These are phyloP conservation scores for Drosophila nigrodunni DNA, from an alignment of 1,140 invertebrate species.

Conservation along the genomic window DNA sequence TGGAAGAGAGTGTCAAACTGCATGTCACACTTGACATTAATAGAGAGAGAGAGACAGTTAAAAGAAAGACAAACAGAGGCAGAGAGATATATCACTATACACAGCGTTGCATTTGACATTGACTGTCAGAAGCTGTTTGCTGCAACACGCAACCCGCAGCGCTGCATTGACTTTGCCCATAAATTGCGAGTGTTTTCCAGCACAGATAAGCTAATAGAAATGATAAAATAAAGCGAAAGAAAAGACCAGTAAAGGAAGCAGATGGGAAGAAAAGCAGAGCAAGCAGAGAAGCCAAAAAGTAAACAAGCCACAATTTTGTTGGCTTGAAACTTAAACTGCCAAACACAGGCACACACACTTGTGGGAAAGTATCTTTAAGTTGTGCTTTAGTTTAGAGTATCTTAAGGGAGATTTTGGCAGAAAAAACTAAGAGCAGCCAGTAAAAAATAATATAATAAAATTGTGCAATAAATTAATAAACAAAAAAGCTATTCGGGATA, in stretches of 20 bases:
- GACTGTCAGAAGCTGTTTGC: slow-evolving; percentile 71
- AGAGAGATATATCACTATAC: background rate
- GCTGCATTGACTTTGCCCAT: slow-evolving; percentile 13
- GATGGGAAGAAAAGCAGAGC: too few relatives aligned
- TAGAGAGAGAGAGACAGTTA: slow-evolving; percentile 19
- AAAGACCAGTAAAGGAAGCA: background rate
- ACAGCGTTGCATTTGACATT: slow-evolving; percentile 58
- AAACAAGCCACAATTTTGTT: too few relatives aligned
- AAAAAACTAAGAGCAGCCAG: too few relatives aligned
- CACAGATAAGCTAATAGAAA: slow-evolving; percentile 28
- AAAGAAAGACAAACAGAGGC: background rate
- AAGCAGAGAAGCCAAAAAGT: too few relatives aligned
- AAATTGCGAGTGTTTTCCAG: slow-evolving; percentile 22
- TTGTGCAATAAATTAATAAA: too few relatives aligned
- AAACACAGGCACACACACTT: too few relatives aligned
- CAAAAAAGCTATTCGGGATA: too few relatives aligned
- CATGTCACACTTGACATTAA: slow-evolving; percentile 68
- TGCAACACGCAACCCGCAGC: slow-evolving; percentile 38
- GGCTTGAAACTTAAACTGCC: too few relatives aligned
- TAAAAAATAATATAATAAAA: too few relatives aligned
- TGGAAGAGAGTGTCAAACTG: slow-evolving; percentile 32
- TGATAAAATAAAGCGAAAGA: background rate
- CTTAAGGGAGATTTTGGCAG: too few relatives aligned
- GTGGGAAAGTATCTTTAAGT: too few relatives aligned
- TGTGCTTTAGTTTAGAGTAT: too few relatives aligned